Evolutionary conservation across 2,113 vertebrate genomes (phyloP).

Genomic region (Pterocles burchelli): DNA sequence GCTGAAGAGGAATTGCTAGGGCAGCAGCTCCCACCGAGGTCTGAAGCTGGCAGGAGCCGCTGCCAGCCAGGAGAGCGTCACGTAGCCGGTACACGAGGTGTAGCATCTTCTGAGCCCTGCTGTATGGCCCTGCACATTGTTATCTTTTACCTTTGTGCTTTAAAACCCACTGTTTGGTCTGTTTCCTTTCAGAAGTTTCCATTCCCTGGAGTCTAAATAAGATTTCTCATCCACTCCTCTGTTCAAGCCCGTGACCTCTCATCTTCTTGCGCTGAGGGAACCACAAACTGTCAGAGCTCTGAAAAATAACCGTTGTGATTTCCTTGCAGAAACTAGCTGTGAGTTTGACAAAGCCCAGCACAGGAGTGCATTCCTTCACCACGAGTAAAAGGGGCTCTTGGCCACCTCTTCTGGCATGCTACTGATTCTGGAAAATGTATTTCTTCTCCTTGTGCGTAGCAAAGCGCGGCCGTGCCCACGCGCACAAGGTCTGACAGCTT

Average conservation of each 20-base stretch:
- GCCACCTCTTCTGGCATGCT: not conserved
- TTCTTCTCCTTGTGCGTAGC: not conserved
- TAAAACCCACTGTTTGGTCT: not conserved
- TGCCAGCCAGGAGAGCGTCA: not conserved
- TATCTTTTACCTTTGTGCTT: not conserved
- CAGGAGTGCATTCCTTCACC: fast-evolving
- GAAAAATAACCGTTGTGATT: not conserved
- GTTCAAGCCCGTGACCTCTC: not conserved
- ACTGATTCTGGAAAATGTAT: not conserved
- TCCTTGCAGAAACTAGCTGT: not conserved
- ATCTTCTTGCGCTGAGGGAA: not conserved
- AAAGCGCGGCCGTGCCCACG: not conserved
- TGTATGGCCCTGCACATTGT: not conserved
- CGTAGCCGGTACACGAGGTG: not conserved
- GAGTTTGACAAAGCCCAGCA: not conserved
- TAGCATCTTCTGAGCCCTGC: not conserved
- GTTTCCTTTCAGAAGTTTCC: not conserved
- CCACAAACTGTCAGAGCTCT: not conserved
- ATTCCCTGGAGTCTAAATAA: not conserved
- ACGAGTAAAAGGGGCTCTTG: not conserved
- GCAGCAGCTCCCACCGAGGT: not conserved
- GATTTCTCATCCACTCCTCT: not conserved
- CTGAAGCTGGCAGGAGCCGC: not conserved
- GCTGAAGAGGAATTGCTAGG: not conserved
- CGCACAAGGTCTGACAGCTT: too few relatives aligned